These are phyloP conservation scores for Lasioglossum leucozonium DNA, from an alignment of 2,888 invertebrate genomes.

Conservation along the genomic window DNA sequence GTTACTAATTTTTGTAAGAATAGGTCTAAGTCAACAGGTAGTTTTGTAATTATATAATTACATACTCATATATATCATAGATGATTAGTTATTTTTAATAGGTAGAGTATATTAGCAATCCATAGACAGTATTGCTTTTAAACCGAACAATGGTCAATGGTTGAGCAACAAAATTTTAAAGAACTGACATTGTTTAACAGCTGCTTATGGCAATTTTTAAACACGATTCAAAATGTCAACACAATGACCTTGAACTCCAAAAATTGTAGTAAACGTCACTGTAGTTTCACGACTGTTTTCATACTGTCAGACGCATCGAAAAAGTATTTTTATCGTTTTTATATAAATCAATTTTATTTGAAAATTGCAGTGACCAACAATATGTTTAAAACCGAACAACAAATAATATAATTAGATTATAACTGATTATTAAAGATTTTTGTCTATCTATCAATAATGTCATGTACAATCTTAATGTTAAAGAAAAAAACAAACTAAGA, in stretches of 20 bases:
- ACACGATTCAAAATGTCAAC: background rate
- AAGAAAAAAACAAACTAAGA: background rate
- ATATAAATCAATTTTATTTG: background rate
- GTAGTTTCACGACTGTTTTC: conserved; percentile 1
- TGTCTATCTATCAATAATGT: background rate
- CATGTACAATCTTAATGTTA: background rate
- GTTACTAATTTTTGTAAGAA: no score
- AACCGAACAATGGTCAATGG: background rate
- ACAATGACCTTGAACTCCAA: conserved; percentile 55
- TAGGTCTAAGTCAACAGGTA: no score
- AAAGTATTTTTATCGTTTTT: background rate
- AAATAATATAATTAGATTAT: background rate
- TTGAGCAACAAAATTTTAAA: background rate
- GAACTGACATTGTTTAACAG: background rate
- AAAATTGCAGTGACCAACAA: background rate
- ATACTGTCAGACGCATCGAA: background rate
- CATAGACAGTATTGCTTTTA: background rate
- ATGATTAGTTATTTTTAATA: background rate
- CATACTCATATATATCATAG: no score
- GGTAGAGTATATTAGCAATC: background rate
- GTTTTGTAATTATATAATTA: no score
- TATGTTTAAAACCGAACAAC: background rate
- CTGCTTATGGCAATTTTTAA: background rate
- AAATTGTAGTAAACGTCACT: conserved; percentile 32
- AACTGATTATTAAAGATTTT: background rate